Evolutionary conservation across 2,888 invertebrate species (phyloP).

Genomic region (Pyrochroa serraticornis): DNA sequence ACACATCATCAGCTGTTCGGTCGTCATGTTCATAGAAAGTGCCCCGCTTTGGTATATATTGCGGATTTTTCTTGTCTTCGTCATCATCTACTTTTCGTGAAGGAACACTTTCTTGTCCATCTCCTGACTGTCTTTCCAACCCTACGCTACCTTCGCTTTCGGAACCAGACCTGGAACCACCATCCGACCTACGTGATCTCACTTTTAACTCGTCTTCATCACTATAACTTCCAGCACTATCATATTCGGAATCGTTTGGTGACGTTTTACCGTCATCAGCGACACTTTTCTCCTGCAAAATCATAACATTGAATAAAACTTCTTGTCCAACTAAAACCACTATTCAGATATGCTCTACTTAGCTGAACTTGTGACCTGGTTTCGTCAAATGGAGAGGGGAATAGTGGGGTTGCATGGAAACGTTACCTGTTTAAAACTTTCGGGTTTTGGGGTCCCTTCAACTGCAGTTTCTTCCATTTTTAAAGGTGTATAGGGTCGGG

Average conservation of each 20-base stretch:
- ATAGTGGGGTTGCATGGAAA: too few relatives aligned
- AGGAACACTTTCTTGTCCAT: conserved; percentile 68
- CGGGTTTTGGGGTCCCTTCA: background rate
- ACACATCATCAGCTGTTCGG: conserved; percentile 76
- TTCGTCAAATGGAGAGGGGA: conserved; percentile 25
- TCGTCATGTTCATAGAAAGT: conserved; percentile 98
- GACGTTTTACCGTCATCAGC: conserved; percentile 43
- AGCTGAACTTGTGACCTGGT: conserved; percentile 50
- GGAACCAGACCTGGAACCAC: conserved; percentile 45
- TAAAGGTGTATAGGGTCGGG: too few relatives aligned
- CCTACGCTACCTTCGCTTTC: conserved; percentile 62
- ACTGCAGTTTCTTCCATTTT: too few relatives aligned
- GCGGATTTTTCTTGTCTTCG: conserved; percentile 94
- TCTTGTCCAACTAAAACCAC: conserved; percentile 9
- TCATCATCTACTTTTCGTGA: conserved; percentile 84
- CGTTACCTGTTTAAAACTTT: conserved; percentile 9
- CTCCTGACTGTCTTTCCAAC: conserved; percentile 72
- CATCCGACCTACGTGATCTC: conserved; percentile 41
- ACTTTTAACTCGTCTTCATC: conserved; percentile 44
- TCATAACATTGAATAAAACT: conserved; percentile 40
- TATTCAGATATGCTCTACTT: conserved; percentile 47
- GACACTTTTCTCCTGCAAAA: conserved; percentile 46
- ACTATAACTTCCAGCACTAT: conserved; percentile 53
- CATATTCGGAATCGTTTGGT: conserved; percentile 52
- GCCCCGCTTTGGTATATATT: conserved; percentile 94